These are phyloP conservation scores for Montipora cactus DNA, from an alignment of 64 coral and sea anemone species.

Conservation along the genomic window DNA sequence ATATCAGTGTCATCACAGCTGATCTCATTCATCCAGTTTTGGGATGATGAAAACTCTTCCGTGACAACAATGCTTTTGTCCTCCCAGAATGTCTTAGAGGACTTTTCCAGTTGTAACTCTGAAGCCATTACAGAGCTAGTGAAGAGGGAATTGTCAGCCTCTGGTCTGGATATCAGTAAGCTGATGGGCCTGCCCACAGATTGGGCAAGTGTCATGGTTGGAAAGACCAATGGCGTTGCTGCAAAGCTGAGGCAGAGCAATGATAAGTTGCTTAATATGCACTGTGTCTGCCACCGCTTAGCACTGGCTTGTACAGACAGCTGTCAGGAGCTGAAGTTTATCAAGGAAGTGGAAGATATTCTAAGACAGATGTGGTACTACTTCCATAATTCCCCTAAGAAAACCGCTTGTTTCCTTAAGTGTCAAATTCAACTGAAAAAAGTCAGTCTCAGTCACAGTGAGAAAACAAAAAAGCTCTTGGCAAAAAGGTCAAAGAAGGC, in stretches of 20 bases:
- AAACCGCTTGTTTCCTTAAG: slow-evolving; percentile 18
- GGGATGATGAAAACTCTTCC: slow-evolving; percentile 3
- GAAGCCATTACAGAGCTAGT: neutral
- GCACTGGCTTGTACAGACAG: slow-evolving; percentile 14
- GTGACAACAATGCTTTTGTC: slow-evolving; percentile 20
- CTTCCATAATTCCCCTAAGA: slow-evolving; percentile 53
- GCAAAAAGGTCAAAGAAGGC: too few relatives aligned
- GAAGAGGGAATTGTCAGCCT: neutral
- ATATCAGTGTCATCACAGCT: slow-evolving; percentile 52
- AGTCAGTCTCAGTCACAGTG: neutral
- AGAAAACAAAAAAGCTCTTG: slow-evolving; percentile 20
- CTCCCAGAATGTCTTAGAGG: slow-evolving; percentile 33
- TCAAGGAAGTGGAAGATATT: slow-evolving; percentile 45
- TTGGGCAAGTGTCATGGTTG: slow-evolving; percentile 42
- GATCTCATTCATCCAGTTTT: slow-evolving; percentile 49
- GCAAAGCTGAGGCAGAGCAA: slow-evolving; percentile 40
- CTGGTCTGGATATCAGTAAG: slow-evolving; percentile 8
- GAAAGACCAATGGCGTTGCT: neutral
- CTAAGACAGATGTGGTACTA: slow-evolving; percentile 54
- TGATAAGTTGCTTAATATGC: neutral
- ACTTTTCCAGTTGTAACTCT: slow-evolving; percentile 16
- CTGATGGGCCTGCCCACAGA: slow-evolving; percentile 42
- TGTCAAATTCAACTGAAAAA: neutral
- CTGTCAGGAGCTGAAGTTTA: slow-evolving; percentile 38
- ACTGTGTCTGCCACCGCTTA: too few relatives aligned